Evolutionary conservation across 2,797 vertebrate genomes (phyloP), one percentile per base, ranked within the genome.

Genomic region (Cuniculus paca): DNA sequence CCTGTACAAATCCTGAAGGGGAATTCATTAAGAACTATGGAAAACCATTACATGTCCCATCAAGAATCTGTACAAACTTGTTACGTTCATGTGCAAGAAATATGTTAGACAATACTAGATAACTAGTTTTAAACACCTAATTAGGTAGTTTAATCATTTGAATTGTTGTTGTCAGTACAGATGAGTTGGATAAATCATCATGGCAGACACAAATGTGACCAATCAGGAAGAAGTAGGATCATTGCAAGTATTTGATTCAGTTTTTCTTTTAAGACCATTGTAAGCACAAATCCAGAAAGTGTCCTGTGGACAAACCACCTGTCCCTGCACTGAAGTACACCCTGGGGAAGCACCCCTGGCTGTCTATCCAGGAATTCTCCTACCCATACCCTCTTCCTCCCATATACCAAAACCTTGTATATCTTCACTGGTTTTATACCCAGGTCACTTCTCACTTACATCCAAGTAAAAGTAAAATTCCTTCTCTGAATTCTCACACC

Each of bases 381-480:
- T n/a, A 28, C 22, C n/a, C 34, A 48, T 22, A 14, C 2, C 4
- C 8, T 28, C 20, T 24, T 83, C 58, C 14, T 63, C 16, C 36
- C 56, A 54, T 22, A 34, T 12, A 39, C 17, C 16, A 52, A 28
- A 26, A 11, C 68, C 6, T 91, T 42, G 26, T n/a, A 16, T 42
- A 31, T 22, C 52, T 72, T 88, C 28, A 45, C 17, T 61, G 13
- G n/a, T 74, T 90, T 85, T 50, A 58, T 56, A 13, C 45, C 94
- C 17, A 91, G 8, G 9, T 50, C 45, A 72, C 6, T 6, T 78
- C n/a, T 90, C 22, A 50, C 1, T 12, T 20, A 50, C 34, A 3
- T n/a, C 24, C 92, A 60, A 93, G 75, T 42, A 80, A 61, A 95
- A 93, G 19, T 52, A 14, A 82, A 48, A 82, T 79, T 50, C 45